Conservation (phyloP, 2,113 vertebrate genomes). For the Anser brachyrhynchus region DNA sequence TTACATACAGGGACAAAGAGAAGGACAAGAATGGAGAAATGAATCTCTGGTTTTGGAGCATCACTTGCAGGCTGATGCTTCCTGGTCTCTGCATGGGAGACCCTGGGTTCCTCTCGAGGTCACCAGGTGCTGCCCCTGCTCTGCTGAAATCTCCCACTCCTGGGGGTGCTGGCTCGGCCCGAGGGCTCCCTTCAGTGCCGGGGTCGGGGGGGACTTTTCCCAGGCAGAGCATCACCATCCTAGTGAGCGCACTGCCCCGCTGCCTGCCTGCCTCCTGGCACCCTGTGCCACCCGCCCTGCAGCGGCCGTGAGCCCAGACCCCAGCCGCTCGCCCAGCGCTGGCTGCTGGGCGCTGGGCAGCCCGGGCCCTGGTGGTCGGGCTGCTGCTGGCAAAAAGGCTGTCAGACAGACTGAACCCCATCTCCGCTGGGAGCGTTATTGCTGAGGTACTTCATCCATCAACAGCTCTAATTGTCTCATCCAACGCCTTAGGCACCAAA, state of each 20-base stretch:
- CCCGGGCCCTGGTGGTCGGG: neutral
- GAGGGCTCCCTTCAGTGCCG: neutral
- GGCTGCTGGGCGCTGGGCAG: rapidly evolving
- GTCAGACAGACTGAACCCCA: neutral
- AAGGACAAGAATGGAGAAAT: neutral
- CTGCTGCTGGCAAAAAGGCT: neutral
- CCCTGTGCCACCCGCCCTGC: rapidly evolving
- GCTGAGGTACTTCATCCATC: neutral
- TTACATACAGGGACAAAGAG: neutral
- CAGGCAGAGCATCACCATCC: neutral
- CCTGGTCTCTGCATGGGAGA: neutral
- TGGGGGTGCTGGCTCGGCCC: neutral
- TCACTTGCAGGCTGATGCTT: neutral
- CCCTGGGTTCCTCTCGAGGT: neutral
- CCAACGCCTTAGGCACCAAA: rapidly evolving
- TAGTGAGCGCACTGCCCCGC: neutral
- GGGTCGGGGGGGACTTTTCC: neutral
- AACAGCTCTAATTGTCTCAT: neutral
- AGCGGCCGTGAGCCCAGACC: rapidly evolving
- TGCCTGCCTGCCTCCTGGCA: neutral
- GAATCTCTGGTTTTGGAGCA: neutral
- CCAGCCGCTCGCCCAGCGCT: rapidly evolving
- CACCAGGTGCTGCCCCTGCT: neutral
- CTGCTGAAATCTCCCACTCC: neutral
- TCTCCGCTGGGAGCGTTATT: rapidly evolving